Evolutionary conservation across 2,113 vertebrate genomes (phyloP).

Genomic region (Leucopsar rothschildi): DNA sequence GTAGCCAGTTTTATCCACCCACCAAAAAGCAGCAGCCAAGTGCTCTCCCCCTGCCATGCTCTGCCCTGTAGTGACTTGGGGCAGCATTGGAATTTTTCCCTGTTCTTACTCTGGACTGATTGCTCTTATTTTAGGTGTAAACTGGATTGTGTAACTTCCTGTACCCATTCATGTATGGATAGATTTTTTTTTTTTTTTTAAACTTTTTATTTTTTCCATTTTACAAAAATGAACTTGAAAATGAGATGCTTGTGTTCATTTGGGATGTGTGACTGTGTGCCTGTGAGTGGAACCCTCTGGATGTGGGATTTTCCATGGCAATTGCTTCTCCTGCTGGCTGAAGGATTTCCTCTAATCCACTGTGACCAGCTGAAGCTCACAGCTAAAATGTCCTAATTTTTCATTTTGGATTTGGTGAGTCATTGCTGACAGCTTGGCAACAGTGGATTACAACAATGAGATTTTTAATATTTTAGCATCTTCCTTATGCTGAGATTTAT

Average conservation of each 20-base stretch:
- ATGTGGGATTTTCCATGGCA: neutral
- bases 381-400: neutral
- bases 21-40: neutral
- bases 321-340: conserved; percentile 29
- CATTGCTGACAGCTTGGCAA: neutral
- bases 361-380: conserved; percentile 36
- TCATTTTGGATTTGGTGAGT: neutral
- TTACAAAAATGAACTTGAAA: conserved; percentile 58
- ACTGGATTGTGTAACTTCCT: conserved; percentile 66
- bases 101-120: conserved; percentile 36
- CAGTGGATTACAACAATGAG: conserved; percentile 15
- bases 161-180: conserved; percentile 51
- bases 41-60: neutral
- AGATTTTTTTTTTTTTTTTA: conserved; percentile 63
- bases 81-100: conserved; percentile 1
- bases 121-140: conserved; percentile 34
- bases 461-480: neutral
- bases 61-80: neutral
- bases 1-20: conserved; percentile 9
- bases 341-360: conserved; percentile 40
- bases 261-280: neutral
- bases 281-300: neutral
- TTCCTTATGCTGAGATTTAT: neutral
- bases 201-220: conserved; percentile 52
- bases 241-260: conserved; percentile 32